Evolutionary conservation across 2,888 invertebrate genomes (phyloP), one percentile per base, ranked within the genome.

Genomic region (Nemurella pictetii): DNA sequence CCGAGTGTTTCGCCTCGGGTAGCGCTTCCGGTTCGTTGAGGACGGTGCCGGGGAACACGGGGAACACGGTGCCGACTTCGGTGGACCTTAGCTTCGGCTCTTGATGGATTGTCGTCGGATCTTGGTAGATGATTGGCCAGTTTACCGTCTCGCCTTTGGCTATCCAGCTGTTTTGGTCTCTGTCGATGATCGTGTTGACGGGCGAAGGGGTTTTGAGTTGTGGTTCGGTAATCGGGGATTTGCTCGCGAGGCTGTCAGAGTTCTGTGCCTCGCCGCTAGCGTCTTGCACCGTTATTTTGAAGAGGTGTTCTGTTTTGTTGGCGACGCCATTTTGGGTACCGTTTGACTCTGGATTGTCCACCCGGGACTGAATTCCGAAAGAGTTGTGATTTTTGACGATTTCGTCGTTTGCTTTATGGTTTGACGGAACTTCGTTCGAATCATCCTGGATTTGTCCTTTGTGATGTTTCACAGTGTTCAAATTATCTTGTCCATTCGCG

Each of bases 51-150:
- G 78, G 29, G 78, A 78, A 78, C 4, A 78, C 78, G 30, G 78
- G 78, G 27, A 78, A 78, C n/a, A 78, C 78, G 4, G 78, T 78
- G 28, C 78, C 78, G 28, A 78, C 78, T 78, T 78, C 78, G 15
- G 78, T 28, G 28, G 75, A 5, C 15, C n/a, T 78, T 2, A 78
- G 9, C 9, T 72, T 55, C 3, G 36, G 4, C 3, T 81, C 35
- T 26, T 30, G 80, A 36, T 81, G 20, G 26, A 26, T 20, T 12
- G 80, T 25, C 0, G 55, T 28, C 29, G 82, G 72, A 3, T 82
- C 82, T 27, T 26, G 26, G 29, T 82, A 72, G 72, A 82, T 27
- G 82, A 82, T 55, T 3, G 82, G 82, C 82, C 82, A 82, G 29
- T 82, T 25, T 5, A 0, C 29, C 5, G 7, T 12, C 29, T 28